A percentile compares a stretch with the other conserved stretches of the same genome.
Evolutionary conservation across 2,113 vertebrate genomes (phyloP).

Genomic region (Chloroceryle aenea): DNA sequence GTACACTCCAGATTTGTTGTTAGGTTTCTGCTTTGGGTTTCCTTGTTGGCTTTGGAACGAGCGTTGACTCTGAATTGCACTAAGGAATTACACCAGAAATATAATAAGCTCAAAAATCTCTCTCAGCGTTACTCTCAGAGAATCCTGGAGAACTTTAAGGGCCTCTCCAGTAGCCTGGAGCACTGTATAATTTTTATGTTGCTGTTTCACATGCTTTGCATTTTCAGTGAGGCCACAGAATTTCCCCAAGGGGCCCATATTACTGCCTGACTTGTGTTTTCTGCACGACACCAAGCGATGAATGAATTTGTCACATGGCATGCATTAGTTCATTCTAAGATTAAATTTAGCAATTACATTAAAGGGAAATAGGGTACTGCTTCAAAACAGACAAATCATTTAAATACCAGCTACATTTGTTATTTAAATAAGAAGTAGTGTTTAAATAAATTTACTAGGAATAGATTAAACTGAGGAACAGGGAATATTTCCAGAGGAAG

Average conservation of each 20-base stretch:
- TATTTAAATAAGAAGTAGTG: not conserved
- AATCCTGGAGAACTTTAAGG: accelerated
- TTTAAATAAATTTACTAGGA: not conserved
- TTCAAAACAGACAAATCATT: not conserved
- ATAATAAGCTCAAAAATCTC: not conserved
- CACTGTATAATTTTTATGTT: not conserved
- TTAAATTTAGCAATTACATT: not conserved
- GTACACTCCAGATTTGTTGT: accelerated
- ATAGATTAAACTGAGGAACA: not conserved
- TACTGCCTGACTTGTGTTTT: not conserved
- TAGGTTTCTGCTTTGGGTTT: not conserved
- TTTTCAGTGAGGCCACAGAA: not conserved
- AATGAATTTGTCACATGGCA: not conserved
- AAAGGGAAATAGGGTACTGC: not conserved
- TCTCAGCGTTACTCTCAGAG: not conserved
- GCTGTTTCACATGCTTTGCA: not conserved
- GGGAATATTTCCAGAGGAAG: not conserved
- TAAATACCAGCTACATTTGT: not conserved
- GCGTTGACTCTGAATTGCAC: not conserved
- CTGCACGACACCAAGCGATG: not conserved
- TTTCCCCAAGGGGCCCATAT: not conserved
- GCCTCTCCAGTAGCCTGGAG: not conserved
- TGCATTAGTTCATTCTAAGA: not conserved
- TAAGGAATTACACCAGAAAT: not conserved
- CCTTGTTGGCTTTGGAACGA: not conserved